Evolutionary conservation across 92 coral and sea anemone species (phyloP), one percentile per base, ranked within the genome.

Genomic region (Blastomussa wellsi): DNA sequence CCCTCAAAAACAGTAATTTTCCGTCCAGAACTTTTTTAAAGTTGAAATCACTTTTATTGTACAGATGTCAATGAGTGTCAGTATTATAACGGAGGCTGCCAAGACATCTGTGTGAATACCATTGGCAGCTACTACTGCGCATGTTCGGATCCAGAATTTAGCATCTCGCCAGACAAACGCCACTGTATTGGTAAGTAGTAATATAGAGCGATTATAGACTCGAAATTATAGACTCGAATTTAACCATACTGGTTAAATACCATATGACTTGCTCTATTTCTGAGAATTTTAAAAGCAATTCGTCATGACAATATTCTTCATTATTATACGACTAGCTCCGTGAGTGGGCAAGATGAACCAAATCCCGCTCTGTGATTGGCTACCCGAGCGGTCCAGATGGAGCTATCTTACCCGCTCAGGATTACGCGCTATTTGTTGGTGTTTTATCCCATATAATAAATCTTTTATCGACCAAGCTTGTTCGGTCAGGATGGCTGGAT

Each of bases 91-190:
- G 92, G 94, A 10, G 91, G 90, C 2, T 93, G 97, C 57, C 93
- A 91, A 14, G 94, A 93, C 59, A 51, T 68, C 9, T 93, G 97
- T 65, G 94, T 89, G 47, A 93, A 93, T 57, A 91, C 97, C 20
- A 72, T 89, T 62, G 97, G 97, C 9, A 76, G 97, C 74, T 91
- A 81, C 85, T 87, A 90, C 81, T 93, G 97, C 90, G 72, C 91
- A 77, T 93, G 97, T 32, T 71, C 86, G 68, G 90, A 92, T 86
- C 90, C 94, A 12, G 94, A 93, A 16, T 91, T 84, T 33, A 82
- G 89, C 79, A 59, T 93, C 19, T 93, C 92, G 64, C 42, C 65
- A 57, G 83, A 93, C 86, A 32, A 82, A 10, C 94, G 81, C 69
- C 78, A 85, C 41, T 93, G 97, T 84, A 91, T 71, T n/a, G 70